phyloP scores from a whole-genome alignment of 2,888 invertebrate species.

The Pelosia muscerda region DNA sequence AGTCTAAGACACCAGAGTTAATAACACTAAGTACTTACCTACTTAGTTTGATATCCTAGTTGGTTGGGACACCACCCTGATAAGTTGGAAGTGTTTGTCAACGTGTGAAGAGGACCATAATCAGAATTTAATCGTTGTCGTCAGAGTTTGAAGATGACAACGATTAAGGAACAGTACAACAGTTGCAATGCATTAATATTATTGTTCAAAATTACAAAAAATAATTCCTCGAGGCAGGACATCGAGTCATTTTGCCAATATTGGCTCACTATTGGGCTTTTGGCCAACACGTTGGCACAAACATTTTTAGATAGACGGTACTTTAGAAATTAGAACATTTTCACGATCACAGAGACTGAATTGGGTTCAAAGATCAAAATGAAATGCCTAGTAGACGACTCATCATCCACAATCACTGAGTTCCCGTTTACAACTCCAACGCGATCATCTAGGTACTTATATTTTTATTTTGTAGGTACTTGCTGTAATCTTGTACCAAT shows the following conservation, averaged over 20 bases:
- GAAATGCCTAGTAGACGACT: constrained; percentile 18
- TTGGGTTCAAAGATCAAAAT: constrained; percentile 16
- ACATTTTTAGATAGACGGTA: constrained; percentile 1
- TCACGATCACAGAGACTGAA: background rate
- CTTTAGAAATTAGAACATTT: constrained; percentile 1
- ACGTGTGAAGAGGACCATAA: too few species aligned
- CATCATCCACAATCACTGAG: constrained; percentile 21
- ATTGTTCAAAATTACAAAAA: background rate
- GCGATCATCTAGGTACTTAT: constrained; percentile 1
- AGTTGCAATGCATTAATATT: too few species aligned
- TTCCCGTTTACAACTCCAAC: constrained; percentile 14
- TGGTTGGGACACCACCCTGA: too few species aligned
- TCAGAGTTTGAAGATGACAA: too few species aligned
- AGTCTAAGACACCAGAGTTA: background rate
- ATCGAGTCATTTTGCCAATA: background rate
- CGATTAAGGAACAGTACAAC: too few species aligned
- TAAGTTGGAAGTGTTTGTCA: too few species aligned
- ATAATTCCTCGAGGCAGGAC: background rate
- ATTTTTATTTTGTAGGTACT: background rate
- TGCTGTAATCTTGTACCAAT: background rate
- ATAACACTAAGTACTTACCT: background rate
- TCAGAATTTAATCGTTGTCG: too few species aligned
- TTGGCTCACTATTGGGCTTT: constrained; percentile 12
- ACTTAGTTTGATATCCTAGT: too few species aligned
- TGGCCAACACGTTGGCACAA: constrained; percentile 14